Evolutionary conservation across 92 coral and sea anemone genomes (phyloP), one percentile per base, ranked within the genome.

Genomic region (Diadumene lineata): DNA sequence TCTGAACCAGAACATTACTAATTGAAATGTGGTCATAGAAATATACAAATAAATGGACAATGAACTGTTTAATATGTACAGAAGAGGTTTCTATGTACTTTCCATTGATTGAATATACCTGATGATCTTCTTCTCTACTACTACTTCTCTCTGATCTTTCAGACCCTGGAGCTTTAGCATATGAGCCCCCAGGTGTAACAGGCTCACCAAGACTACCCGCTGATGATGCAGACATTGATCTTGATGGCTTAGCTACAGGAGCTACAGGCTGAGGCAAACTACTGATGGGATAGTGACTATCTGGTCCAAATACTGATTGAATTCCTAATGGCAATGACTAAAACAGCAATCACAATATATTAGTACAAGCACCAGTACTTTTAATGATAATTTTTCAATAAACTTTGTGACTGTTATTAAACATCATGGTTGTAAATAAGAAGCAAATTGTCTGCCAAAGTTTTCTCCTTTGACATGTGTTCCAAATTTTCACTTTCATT

Each of bases 101-200:
- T n/a, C n/a, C n/a, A n/a, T n/a, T n/a, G n/a, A n/a, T n/a, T n/a
- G n/a, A n/a, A 38, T 38, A 56, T 21, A 87, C 98, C 88, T 88
- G 93, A 9, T 94, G 92, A 24, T 94, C 98, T 30, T 92, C 93
- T 57, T 94, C 98, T 64, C 92, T 69, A 34, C 98, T 94, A 50
- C 98, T 90, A 72, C 89, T 86, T 34, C 97, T 84, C 66, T 94
- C 98, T 34, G 98, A 94, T 13, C 98, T 86, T 75, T 94, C 98
- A 0, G 98, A 94, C 34, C 98, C 98, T 22, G 98, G 98, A 26
- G 98, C 98, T 77, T 87, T 94, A 16, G 98, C 88, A 82, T 94
- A 94, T 28, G 89, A 74, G 34, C 94, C 88, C 48, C 84, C 85
- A 23, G 88, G 87, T 51, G 80, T 73, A 15, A 84, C 58, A 15